A percentile compares a stretch with the other conserved stretches of the same genome.
Conservation (phyloP, 2,797 vertebrate species). For the Eurystomus glaucurus region DNA sequence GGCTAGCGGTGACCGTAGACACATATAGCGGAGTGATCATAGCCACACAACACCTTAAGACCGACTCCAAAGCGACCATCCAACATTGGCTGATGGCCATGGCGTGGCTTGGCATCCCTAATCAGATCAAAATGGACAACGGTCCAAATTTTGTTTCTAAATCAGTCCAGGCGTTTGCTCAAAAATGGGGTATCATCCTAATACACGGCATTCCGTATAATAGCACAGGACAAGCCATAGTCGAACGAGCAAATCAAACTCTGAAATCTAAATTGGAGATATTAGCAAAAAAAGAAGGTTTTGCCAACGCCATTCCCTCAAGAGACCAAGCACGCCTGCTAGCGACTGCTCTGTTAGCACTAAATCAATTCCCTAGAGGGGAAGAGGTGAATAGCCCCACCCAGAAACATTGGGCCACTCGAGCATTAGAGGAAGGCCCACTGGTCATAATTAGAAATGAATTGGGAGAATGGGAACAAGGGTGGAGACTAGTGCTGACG, state of each 20-base stretch:
- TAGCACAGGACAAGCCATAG: not conserved
- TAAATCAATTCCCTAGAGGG: not conserved
- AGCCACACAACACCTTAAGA: too few species aligned
- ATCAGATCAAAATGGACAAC: too few species aligned
- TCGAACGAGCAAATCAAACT: not conserved
- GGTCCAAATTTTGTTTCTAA: not conserved
- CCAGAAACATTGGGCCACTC: too few species aligned
- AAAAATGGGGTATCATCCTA: not conserved
- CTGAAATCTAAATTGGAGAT: not conserved
- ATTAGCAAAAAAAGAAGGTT: not conserved
- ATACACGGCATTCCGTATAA: not conserved
- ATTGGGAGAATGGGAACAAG: too few species aligned
- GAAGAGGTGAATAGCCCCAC: not conserved
- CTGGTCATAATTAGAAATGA: too few species aligned
- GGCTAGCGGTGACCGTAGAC: too few species aligned
- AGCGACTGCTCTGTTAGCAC: not conserved
- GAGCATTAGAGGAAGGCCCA: too few species aligned
- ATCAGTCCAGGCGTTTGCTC: not conserved
- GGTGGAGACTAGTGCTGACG: too few species aligned
- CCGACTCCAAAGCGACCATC: too few species aligned
- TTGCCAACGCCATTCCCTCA: not conserved
- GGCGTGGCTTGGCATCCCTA: too few species aligned
- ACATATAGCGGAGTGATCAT: too few species aligned
- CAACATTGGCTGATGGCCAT: too few species aligned
- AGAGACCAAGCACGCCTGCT: not conserved